These are phyloP conservation scores for Anarhynchus alexandrinus DNA, from an alignment of 2,113 vertebrate species.

Conservation along the genomic window DNA sequence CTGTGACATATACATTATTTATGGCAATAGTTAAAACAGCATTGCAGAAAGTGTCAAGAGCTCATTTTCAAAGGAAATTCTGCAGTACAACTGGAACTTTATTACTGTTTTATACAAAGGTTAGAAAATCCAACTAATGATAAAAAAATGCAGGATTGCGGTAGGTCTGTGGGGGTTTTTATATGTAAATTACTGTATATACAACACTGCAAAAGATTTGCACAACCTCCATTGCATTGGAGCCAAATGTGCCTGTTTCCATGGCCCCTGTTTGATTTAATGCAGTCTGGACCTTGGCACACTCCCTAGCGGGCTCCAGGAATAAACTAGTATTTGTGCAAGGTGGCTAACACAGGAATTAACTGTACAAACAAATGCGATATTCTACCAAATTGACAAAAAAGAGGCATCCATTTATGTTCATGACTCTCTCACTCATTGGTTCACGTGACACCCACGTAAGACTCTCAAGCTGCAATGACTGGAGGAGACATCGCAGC, in stretches of 20 bases:
- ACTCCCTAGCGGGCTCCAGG: not conserved
- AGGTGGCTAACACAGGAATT: not conserved
- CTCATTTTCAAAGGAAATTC: not conserved
- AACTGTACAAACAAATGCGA: not conserved
- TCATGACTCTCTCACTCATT: accelerated
- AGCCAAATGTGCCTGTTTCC: not conserved
- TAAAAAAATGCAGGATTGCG: not conserved
- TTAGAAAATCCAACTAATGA: not conserved
- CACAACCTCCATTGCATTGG: not conserved
- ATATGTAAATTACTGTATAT: not conserved
- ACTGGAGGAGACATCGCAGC: not conserved
- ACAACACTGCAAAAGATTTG: not conserved
- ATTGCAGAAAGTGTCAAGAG: not conserved
- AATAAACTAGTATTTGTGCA: not conserved
- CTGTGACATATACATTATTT: accelerated
- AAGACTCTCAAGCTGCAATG: not conserved
- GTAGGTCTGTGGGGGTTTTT: not conserved
- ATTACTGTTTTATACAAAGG: not conserved
- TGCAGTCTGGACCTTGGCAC: not conserved
- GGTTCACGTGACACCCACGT: accelerated
- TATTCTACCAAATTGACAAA: not conserved
- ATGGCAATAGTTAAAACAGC: not conserved
- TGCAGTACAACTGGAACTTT: not conserved
- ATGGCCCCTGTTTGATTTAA: not conserved
- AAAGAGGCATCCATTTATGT: not conserved